Percentiles rank a stretch among this genome's conserved stretches.
Conservation (phyloP, 2,797 vertebrate species). For the Epinephelus malabaricus region DNA sequence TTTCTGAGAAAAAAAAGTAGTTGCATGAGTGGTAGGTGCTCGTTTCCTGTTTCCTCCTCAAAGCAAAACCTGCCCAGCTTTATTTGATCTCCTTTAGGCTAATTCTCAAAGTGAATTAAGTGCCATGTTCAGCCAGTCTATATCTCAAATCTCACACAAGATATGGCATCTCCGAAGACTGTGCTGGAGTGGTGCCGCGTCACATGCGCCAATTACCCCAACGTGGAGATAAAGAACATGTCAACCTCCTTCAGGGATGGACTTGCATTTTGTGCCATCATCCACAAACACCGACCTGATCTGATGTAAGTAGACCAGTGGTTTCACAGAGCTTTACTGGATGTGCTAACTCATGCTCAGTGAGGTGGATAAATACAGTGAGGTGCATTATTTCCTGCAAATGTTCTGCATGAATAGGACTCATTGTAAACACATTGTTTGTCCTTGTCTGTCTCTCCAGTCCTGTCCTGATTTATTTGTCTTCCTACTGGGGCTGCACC, state of each 20-base stretch:
- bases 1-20: background rate
- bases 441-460: background rate
- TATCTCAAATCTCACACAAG: conserved; percentile 1
- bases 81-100: background rate
- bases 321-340: background rate
- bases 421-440: background rate
- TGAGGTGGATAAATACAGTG: no score
- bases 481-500: background rate
- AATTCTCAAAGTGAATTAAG: background rate
- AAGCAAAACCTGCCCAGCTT: background rate
- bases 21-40: background rate
- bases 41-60: conserved; percentile 60
- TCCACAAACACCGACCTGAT: conserved; percentile 91
- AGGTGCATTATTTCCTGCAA: background rate
- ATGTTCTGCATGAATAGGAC: background rate
- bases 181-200: conserved; percentile 85
- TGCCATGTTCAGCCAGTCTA: conserved; percentile 15
- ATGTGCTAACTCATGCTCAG: background rate
- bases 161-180: conserved; percentile 53
- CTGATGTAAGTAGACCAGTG: conserved; percentile 87
- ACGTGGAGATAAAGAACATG: conserved; percentile 88
- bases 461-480: background rate
- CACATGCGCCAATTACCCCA: conserved; percentile 86
- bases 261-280: conserved; percentile 92
- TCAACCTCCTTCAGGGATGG: conserved; percentile 91